phyloP scores from a whole-genome alignment of 1,140 invertebrate genomes.

The Battus philenor region DNA sequence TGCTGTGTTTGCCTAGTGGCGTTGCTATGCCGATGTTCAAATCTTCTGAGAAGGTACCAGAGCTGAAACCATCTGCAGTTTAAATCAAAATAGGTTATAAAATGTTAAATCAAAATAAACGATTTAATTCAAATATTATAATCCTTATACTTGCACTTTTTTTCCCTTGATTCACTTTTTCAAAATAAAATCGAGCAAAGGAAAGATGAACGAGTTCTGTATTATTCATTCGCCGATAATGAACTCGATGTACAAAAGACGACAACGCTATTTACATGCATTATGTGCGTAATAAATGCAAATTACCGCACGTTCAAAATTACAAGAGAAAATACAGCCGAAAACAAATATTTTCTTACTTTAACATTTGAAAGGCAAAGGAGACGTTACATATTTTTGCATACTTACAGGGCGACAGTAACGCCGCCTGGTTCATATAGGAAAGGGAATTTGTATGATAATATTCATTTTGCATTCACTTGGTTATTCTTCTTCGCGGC shows the following conservation, averaged over 20 bases:
- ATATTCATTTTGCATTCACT: slow-evolving; percentile 74
- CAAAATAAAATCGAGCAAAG: background rate
- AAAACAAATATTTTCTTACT: slow-evolving; percentile 17
- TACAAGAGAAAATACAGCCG: background rate
- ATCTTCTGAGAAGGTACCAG: too few relatives aligned
- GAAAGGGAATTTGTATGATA: slow-evolving; percentile 71
- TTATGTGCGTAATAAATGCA: slow-evolving; percentile 12
- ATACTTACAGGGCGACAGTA: slow-evolving; percentile 53
- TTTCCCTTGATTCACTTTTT: background rate
- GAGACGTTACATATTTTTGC: slow-evolving; percentile 60
- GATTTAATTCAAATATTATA: too few relatives aligned
- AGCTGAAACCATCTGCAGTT: too few relatives aligned
- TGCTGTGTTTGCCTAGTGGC: too few relatives aligned
- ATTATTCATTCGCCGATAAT: slow-evolving; percentile 15
- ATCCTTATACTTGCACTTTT: too few relatives aligned
- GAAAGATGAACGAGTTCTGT: background rate
- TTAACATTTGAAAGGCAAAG: slow-evolving; percentile 43
- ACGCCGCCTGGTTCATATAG: slow-evolving; percentile 53
- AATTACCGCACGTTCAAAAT: slow-evolving; percentile 9
- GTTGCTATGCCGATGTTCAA: too few relatives aligned
- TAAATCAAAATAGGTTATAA: too few relatives aligned
- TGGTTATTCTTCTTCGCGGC: slow-evolving; percentile 63
- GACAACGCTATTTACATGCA: slow-evolving; percentile 9
- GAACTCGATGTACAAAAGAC: slow-evolving; percentile 9
- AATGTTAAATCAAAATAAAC: too few relatives aligned